Evolutionary conservation across 2,113 vertebrate genomes (phyloP).

Genomic region (Halichoeres trimaculatus): DNA sequence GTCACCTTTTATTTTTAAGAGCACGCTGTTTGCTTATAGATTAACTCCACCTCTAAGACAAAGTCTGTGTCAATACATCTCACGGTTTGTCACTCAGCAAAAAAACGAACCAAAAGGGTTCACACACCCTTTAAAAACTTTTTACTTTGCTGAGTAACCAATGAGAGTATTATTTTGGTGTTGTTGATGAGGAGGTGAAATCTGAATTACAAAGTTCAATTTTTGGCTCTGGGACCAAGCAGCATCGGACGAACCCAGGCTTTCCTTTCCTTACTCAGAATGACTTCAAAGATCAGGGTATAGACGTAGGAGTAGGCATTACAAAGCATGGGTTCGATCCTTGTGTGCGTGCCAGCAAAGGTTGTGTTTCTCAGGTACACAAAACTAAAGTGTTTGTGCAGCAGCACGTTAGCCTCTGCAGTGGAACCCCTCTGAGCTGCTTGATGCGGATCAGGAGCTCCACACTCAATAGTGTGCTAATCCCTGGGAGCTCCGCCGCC

Average conservation of each 20-base stretch:
- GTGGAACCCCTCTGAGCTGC: slow-evolving; percentile 28
- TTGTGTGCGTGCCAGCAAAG: slow-evolving; percentile 5
- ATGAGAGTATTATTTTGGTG: not conserved
- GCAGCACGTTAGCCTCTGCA: not conserved
- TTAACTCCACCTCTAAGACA: not conserved
- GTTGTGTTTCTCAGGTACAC: slow-evolving; percentile 24
- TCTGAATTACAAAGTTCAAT: slow-evolving; percentile 7
- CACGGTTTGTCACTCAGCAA: not conserved
- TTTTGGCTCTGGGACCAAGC: slow-evolving; percentile 28
- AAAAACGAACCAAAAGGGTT: not conserved
- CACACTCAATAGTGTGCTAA: slow-evolving; percentile 62
- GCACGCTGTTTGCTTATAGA: not conserved
- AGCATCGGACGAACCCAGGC: slow-evolving; percentile 62
- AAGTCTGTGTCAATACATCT: not conserved
- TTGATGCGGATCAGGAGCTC: slow-evolving; percentile 48
- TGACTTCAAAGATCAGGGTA: slow-evolving; percentile 59
- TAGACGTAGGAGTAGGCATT: slow-evolving; percentile 60
- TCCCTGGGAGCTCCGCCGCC: slow-evolving; percentile 39
- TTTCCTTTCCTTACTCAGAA: slow-evolving; percentile 40
- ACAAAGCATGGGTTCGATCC: slow-evolving; percentile 40
- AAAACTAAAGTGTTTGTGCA: slow-evolving; percentile 23
- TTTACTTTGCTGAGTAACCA: not conserved
- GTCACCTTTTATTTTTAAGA: not conserved
- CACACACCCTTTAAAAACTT: not conserved
- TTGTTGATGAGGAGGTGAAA: not conserved